Evolutionary conservation across 2,113 vertebrate species (phyloP), one percentile per base, ranked within the genome.

Genomic region (Phalacrocorax pelagicus): DNA sequence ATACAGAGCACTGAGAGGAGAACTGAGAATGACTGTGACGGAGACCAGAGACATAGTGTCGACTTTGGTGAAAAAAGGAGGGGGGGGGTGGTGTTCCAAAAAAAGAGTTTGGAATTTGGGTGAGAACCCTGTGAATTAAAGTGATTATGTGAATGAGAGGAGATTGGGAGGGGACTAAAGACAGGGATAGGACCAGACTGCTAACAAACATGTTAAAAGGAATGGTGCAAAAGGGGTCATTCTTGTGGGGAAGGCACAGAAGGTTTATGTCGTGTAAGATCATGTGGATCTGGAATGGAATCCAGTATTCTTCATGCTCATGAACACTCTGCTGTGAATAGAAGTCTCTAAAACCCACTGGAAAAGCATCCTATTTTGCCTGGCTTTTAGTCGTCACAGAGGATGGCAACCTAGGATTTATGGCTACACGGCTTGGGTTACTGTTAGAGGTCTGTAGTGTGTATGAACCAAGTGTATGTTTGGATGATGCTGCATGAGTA

Each of bases 361-460:
- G 59, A 23, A 51, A 54, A 74, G 8, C 30, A 55, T 54, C 23
- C 15, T 19, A 2, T 67, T 90, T 82, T 49, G 79, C 24, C 52
- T 82, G 86, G 27, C 26, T 90, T 29, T 65, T 49, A 18, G 6
- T 57, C 9, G 20, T 81, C 21, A 9, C 10, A 11, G 55, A 58
- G 36, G 24, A 15, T 52, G 34, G 16, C 34, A 69, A 7, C 7
- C 15, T 23, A 27, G 23, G 26, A 66, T 11, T 72, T 57, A 34
- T 0, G 7, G 14, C 34, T 36, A 4, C 16, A 7, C 1, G 2
- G 23, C 21, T 54, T 0, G 0, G 21, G 20, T 10, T 42, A 29
- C 24, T 6, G 30, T 58, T 67, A 26, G 20, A 55, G n/a, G 11
- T 58, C 18, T 42, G 12, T 67, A 30, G 19, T 38, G 17, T 15